Conservation (phyloP, 2,888 invertebrate species). For the Lasioglossum malachurum region DNA sequence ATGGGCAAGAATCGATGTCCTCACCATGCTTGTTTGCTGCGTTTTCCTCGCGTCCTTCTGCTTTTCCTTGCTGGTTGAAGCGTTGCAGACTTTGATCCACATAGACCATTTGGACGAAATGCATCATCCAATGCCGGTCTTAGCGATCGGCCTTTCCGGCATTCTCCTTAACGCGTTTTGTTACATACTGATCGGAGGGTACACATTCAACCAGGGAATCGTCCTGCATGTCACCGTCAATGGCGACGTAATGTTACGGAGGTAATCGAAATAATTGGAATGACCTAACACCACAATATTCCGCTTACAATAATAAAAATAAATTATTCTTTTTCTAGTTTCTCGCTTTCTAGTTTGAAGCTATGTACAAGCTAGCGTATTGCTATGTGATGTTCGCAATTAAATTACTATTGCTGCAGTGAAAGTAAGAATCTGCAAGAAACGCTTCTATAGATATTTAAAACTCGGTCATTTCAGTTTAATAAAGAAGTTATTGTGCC, state of each 20-base stretch:
- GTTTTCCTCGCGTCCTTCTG: conserved; percentile 93
- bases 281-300: background rate
- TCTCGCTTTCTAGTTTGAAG: background rate
- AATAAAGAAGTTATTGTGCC: background rate
- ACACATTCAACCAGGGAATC: conserved; percentile 90
- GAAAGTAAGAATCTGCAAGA: background rate
- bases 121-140: conserved; percentile 91
- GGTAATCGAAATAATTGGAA: conserved; percentile 65
- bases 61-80: conserved; percentile 93
- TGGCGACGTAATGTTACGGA: conserved; percentile 87
- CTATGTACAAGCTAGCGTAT: background rate
- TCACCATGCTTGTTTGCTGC: conserved; percentile 92
- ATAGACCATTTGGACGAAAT: conserved; percentile 90
- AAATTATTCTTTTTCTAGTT: background rate
- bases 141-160: conserved; percentile 90
- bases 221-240: conserved; percentile 88
- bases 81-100: conserved; percentile 92
- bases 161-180: conserved; percentile 91
- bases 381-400: background rate
- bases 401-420: background rate
- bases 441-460: background rate
- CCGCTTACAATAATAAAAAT: background rate
- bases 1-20: conserved; percentile 96
- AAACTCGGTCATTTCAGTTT: background rate
- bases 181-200: conserved; percentile 93